Evolutionary conservation across 2,888 invertebrate species (phyloP).

Genomic region (Apodemia mormo): DNA sequence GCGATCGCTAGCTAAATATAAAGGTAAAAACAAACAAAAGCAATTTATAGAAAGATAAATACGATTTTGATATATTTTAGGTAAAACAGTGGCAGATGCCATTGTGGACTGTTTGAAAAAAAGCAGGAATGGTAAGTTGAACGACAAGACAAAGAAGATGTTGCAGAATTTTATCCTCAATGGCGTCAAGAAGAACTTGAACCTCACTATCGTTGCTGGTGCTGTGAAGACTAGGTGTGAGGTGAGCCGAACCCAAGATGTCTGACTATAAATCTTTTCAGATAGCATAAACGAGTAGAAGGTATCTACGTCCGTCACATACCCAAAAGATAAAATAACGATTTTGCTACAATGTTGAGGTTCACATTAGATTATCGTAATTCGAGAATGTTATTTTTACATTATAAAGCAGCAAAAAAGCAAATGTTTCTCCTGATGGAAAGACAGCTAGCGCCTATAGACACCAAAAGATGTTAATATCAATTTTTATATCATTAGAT

Average conservation of each 20-base stretch:
- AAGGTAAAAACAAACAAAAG: no score
- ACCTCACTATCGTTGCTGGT: constrained; percentile 69
- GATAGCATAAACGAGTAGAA: background rate
- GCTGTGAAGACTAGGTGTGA: constrained; percentile 75
- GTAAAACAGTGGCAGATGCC: constrained; percentile 58
- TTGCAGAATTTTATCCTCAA: constrained; percentile 63
- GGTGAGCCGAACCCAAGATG: constrained; percentile 42
- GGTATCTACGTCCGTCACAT: no score
- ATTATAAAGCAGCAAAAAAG: no score
- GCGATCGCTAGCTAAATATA: no score
- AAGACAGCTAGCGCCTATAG: no score
- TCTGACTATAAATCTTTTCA: background rate
- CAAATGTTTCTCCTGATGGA: no score
- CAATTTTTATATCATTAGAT: no score
- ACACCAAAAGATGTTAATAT: no score
- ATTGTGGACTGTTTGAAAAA: constrained; percentile 54
- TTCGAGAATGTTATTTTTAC: no score
- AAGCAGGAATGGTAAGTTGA: constrained; percentile 68
- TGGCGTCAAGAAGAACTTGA: constrained; percentile 64
- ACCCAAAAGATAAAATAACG: no score
- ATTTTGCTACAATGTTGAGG: no score
- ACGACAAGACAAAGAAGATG: constrained; percentile 51
- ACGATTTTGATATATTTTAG: constrained; percentile 32
- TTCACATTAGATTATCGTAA: no score
- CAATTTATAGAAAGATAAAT: background rate